These are phyloP conservation scores for Myopa tessellatipennis DNA, from an alignment of 2,888 invertebrate species.

Conservation along the genomic window DNA sequence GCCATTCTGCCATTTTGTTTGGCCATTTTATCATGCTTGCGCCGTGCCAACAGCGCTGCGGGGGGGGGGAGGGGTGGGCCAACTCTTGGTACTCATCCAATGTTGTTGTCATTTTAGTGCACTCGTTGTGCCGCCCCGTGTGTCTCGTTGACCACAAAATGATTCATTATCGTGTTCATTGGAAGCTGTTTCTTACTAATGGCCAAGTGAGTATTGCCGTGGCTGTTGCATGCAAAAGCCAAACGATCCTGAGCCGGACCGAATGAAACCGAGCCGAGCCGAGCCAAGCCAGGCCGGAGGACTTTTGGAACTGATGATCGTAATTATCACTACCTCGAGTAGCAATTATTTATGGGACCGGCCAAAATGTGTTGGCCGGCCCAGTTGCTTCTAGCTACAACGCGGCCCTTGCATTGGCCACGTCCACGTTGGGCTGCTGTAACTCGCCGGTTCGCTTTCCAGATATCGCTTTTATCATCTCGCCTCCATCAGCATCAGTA, in stretches of 20 bases:
- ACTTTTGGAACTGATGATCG: conserved; percentile 32
- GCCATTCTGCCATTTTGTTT: background rate
- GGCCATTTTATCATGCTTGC: conserved; percentile 2
- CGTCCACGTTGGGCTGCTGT: background rate
- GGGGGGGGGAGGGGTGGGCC: background rate
- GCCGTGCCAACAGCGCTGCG: conserved; percentile 40
- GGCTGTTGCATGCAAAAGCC: background rate
- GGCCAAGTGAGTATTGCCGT: conserved; percentile 17
- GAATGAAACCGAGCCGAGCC: background rate
- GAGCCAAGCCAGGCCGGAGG: background rate
- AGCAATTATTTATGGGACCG: conserved; percentile 28
- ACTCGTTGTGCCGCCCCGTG: conserved; percentile 22
- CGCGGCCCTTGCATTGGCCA: too few species aligned
- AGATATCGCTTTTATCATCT: background rate
- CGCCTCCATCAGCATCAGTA: background rate
- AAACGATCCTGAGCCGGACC: background rate
- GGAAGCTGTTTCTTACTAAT: conserved; percentile 41
- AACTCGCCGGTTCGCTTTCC: background rate
- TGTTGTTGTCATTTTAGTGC: conserved; percentile 27
- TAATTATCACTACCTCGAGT: conserved; percentile 30
- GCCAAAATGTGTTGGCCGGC: conserved; percentile 19
- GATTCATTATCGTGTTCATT: conserved; percentile 47
- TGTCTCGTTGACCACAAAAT: conserved; percentile 48
- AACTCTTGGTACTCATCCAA: conserved; percentile 34
- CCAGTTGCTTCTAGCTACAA: background rate